Percentiles rank a stretch among this genome's conserved stretches.
Conservation (phyloP, 2,113 vertebrate genomes). For the Probosciger aterrimus region DNA sequence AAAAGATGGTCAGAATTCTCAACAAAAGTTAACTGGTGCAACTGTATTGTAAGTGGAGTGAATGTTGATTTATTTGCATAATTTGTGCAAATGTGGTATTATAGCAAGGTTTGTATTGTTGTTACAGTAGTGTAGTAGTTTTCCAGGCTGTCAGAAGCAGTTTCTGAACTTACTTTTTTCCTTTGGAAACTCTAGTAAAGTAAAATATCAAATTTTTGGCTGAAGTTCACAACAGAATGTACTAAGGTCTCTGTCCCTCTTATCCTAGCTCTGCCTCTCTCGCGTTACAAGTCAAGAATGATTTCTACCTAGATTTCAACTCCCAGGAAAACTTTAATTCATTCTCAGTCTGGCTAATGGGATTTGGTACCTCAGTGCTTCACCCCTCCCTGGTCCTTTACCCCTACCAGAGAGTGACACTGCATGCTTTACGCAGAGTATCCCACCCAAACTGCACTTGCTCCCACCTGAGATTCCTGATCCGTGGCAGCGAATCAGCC, state of each 20-base stretch:
- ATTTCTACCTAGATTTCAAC: not conserved
- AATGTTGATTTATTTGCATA: constrained; percentile 36
- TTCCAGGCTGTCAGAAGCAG: not conserved
- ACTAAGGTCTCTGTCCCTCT: not conserved
- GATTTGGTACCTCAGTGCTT: not conserved
- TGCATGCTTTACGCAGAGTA: not conserved
- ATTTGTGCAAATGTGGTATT: not conserved
- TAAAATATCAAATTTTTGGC: not conserved
- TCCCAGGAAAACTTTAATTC: not conserved
- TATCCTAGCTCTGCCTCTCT: not conserved
- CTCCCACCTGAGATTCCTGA: not conserved
- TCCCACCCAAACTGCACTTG: not conserved
- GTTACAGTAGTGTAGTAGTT: not conserved
- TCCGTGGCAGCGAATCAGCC: not conserved
- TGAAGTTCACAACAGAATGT: not conserved
- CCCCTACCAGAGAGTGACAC: not conserved
- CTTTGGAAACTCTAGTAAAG: not conserved
- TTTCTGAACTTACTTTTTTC: not conserved
- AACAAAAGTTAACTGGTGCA: constrained; percentile 11
- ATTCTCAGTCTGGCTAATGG: not conserved
- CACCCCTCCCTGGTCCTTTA: not conserved
- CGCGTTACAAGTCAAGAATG: not conserved
- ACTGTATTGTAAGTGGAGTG: not conserved
- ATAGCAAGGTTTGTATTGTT: constrained; percentile 15
- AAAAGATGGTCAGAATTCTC: not conserved